Percentiles rank a stretch among this genome's conserved stretches.
These are phyloP conservation scores for Gavia stellata DNA, from an alignment of 2,113 vertebrate species.

Conservation along the genomic window DNA sequence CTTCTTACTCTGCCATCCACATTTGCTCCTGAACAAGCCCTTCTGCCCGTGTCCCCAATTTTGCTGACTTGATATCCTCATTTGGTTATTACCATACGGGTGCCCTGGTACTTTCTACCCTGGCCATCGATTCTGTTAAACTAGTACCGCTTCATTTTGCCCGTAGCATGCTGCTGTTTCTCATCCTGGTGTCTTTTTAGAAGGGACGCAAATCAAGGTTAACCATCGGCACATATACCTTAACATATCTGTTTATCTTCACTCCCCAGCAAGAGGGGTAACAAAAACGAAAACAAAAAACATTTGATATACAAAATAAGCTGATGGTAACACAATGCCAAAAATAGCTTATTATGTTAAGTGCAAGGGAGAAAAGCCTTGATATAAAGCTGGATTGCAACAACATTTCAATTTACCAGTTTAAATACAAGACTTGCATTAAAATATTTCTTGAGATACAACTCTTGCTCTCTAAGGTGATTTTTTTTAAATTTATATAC, in stretches of 20 bases:
- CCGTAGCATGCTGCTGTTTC: rapidly evolving
- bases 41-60: background rate
- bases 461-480: slow-evolving; percentile 65
- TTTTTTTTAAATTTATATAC: slow-evolving; percentile 77
- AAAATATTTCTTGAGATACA: slow-evolving; percentile 83
- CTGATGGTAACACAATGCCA: slow-evolving; percentile 82
- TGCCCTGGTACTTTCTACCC: background rate
- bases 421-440: slow-evolving; percentile 91
- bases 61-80: background rate
- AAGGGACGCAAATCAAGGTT: background rate
- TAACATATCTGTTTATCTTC: slow-evolving; percentile 62
- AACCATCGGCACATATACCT: background rate
- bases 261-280: slow-evolving; percentile 64
- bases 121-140: background rate
- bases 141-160: background rate
- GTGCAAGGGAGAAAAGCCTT: slow-evolving; percentile 87
- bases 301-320: slow-evolving; percentile 78
- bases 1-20: background rate
- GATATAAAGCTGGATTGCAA: slow-evolving; percentile 85
- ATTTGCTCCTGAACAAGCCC: background rate
- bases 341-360: slow-evolving; percentile 84
- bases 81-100: rapidly evolving
- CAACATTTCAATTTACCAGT: slow-evolving; percentile 75
- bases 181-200: background rate
- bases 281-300: slow-evolving; percentile 52